Evolutionary conservation across 2,888 invertebrate genomes (phyloP), one percentile per base, ranked within the genome.

Genomic region (Liodrosophila aerea): DNA sequence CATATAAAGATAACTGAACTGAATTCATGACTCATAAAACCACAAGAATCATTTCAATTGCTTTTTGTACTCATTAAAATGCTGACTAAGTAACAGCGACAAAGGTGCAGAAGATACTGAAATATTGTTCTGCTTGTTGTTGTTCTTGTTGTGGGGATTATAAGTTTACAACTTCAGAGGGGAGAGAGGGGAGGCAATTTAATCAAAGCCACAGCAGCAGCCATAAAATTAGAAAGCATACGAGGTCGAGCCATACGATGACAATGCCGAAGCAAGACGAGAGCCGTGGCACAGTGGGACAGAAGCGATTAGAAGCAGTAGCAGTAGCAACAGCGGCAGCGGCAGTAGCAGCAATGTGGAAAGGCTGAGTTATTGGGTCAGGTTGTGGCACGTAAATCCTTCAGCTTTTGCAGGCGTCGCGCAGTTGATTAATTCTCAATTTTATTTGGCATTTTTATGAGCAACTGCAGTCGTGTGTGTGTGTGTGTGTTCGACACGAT

Each of bases 371-470:
- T 22, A 22, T 22, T 22, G 22, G 22, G n/a, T 9, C 7, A 12
- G 8, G 11, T 7, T 22, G 15, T 7, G 33, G 39, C 58, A 62
- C 71, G 61, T 67, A 67, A 71, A 71, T 72, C 67, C 67, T 60
- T 71, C 36, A 67, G 53, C 52, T 37, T 64, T 5, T 44, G 34
- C 68, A 29, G 63, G 59, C 65, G 49, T 56, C 73, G 44, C 46
- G 45, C 57, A 69, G 64, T 77, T 78, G 81, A 78, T 81, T 77
- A 81, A 81, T 78, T 78, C 59, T n/a, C 73, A 33, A 63, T 73
- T 81, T 81, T 77, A 78, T 78, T 77, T 78, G 81, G 62, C 69
- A 44, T 72, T 77, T 78, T 81, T 77, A 80, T 80, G 74, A 66
- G 60, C 73, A 57, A 67, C 61, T 76, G 70, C 56, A 78, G 41